Percentiles rank a stretch among this genome's conserved stretches.
Evolutionary conservation across 2,113 vertebrate species (phyloP).

Genomic region (Protomyctophum bolini): DNA sequence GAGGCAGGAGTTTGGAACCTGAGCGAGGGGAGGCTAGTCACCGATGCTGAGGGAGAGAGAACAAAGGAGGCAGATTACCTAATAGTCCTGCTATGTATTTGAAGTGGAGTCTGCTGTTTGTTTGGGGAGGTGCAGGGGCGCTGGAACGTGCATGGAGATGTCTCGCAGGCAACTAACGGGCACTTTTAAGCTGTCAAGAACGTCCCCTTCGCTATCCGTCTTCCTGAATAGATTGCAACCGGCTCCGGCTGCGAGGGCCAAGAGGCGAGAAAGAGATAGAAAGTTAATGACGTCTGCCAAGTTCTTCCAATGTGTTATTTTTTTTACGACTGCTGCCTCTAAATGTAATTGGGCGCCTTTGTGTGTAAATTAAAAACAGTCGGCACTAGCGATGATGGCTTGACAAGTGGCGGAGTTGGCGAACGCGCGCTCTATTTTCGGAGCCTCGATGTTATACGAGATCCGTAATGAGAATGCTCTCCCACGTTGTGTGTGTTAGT

Average conservation of each 20-base stretch:
- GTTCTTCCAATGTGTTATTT: slow-evolving; percentile 27
- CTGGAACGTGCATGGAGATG: slow-evolving; percentile 81
- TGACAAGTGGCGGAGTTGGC: slow-evolving; percentile 29
- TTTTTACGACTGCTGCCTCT: slow-evolving; percentile 27
- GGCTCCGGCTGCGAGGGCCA: slow-evolving; percentile 26
- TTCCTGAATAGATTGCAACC: slow-evolving; percentile 46
- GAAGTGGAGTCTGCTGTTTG: slow-evolving; percentile 86
- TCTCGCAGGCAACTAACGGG: slow-evolving; percentile 74
- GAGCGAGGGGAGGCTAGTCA: slow-evolving; percentile 83
- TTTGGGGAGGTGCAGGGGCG: slow-evolving; percentile 79
- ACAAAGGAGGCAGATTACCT: slow-evolving; percentile 89
- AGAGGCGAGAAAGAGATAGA: slow-evolving; percentile 28
- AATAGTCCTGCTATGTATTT: slow-evolving; percentile 88
- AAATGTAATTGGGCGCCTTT: slow-evolving; percentile 45
- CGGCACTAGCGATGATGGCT: slow-evolving; percentile 23
- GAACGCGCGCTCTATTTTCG: slow-evolving; percentile 33
- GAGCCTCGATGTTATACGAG: slow-evolving; percentile 7
- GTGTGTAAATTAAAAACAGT: slow-evolving; percentile 47
- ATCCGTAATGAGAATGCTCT: slow-evolving; percentile 45
- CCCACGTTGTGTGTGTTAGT: slow-evolving; percentile 48
- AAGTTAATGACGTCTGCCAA: slow-evolving; percentile 49
- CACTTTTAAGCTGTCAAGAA: slow-evolving; percentile 81
- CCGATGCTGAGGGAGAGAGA: slow-evolving; percentile 82
- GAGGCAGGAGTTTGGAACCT: slow-evolving; percentile 70
- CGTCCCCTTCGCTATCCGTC: slow-evolving; percentile 54